Base-by-base conservation (phyloP, 2,888 invertebrate species). In the Fabriciana adippe region DNA sequence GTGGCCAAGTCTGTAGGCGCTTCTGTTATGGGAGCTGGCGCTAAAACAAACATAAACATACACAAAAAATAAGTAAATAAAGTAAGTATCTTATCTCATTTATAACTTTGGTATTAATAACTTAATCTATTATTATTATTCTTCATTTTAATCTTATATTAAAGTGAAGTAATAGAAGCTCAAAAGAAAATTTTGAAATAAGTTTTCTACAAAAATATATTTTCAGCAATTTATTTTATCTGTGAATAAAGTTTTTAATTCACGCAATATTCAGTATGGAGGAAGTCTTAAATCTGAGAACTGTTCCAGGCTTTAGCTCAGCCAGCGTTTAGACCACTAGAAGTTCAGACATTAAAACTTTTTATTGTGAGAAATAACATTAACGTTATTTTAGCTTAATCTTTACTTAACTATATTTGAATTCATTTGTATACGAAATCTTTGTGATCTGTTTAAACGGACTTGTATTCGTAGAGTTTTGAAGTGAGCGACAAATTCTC, bases 11-110 rank as follows among this genome's bases (percentile, higher is more conserved):
- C 97, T 63, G 94, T 88, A 2, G 97, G 97, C 8, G 96, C 93
- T 84, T 97, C 97, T 2, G 97, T 97, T 62, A 95, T 93, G 0
- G 97, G 97, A 2, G 97, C 95, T 66, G 95, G 95, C 35, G 97
- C 97, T 97, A 84, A 26, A 73, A 72, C 55, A 26, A 8, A 53
- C 41, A 53, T 18, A 35, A 48, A 31, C 13, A 21, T 14, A 14
- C 6, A 16, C 31, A 15, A 14, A 45, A 11, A 59, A 16, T n/a
- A 61, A 2, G n/a, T 15, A 55, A 55, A n/a, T n/a, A n/a, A 14
- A 35, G 8, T 0, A 55, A 31, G 35, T 41, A 11, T 8, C 11
- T 41, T 3, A 41, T 41, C 11, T 41, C 35, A 41, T 41, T 41
- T 11, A 11, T 41, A 41, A 41, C 35, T 41, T 41, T 41, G 11